A percentile compares a stretch with the other conserved stretches of the same genome.
phyloP scores from a whole-genome alignment of 2,113 vertebrate species.

The Xyrauchen texanus region DNA sequence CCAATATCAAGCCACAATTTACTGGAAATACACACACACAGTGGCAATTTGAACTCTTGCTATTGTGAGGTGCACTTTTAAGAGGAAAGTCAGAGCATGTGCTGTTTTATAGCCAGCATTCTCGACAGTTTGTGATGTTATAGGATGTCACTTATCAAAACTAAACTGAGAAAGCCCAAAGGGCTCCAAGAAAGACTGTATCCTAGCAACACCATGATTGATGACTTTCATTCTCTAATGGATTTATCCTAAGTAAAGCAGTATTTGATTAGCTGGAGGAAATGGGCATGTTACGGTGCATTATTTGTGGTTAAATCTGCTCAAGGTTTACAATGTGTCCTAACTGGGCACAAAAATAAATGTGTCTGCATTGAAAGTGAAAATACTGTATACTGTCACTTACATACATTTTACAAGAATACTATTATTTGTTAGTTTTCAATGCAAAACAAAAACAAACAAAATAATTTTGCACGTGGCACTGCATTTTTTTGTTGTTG shows the following conservation, averaged over 20 bases:
- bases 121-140: conserved; percentile 13
- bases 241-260: background rate
- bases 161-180: conserved; percentile 19
- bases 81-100: background rate
- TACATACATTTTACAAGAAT: too few relatives aligned
- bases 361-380: too few relatives aligned
- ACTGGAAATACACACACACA: background rate
- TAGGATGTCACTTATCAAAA: conserved; percentile 19
- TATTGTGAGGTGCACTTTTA: background rate
- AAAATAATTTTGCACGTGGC: too few relatives aligned
- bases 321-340: too few relatives aligned
- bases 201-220: conserved; percentile 39
- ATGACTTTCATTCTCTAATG: conserved; percentile 2
- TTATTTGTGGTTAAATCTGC: too few relatives aligned
- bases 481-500: too few relatives aligned
- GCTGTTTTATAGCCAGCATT: conserved; percentile 9
- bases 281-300: too few relatives aligned
- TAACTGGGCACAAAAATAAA: too few relatives aligned
- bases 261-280: background rate
- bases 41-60: background rate
- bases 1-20: background rate
- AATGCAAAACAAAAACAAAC: too few relatives aligned
- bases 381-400: too few relatives aligned
- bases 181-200: conserved; percentile 27
- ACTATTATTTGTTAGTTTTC: too few relatives aligned